A percentile compares a stretch with the other conserved stretches of the same genome.
phyloP scores from a whole-genome alignment of 2,888 invertebrate genomes.

The Cryptocephalus moraei region DNA sequence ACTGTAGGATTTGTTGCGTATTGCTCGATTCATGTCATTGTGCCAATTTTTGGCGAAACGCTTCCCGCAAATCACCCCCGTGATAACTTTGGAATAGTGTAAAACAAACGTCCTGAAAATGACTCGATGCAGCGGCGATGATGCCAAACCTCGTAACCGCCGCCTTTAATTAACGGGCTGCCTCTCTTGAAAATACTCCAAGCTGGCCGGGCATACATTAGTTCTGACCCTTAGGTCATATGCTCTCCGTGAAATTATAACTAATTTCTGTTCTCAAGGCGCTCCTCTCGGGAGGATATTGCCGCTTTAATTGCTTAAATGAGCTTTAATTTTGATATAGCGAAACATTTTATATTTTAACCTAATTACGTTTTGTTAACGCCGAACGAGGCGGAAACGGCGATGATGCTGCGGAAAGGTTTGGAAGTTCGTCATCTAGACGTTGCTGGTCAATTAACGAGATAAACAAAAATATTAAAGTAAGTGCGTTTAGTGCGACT shows the following conservation, averaged over 20 bases:
- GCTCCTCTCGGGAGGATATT: constrained; percentile 1
- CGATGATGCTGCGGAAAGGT: background rate
- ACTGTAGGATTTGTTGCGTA: too few relatives aligned
- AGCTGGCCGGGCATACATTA: background rate
- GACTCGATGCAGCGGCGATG: too few relatives aligned
- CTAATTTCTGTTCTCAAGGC: constrained; percentile 2
- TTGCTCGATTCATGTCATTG: too few relatives aligned
- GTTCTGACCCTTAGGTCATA: constrained; percentile 2
- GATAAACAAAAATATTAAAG: background rate
- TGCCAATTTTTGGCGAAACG: too few relatives aligned
- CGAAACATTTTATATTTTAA: constrained; percentile 5
- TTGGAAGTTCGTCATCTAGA: background rate
- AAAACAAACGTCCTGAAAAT: too few relatives aligned
- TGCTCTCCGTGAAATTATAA: constrained; percentile 1
- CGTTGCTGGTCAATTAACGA: constrained; percentile 1
- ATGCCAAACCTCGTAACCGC: too few relatives aligned
- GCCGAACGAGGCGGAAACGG: constrained; percentile 3
- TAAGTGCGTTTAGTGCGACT: too few relatives aligned
- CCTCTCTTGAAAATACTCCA: too few relatives aligned
- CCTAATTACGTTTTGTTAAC: constrained; percentile 5
- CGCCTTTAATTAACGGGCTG: too few relatives aligned
- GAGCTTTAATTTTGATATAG: constrained; percentile 5
- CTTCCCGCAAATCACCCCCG: too few relatives aligned
- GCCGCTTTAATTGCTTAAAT: constrained; percentile 6
- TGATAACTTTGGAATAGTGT: too few relatives aligned